These are phyloP conservation scores for Chymomyza amoena DNA, from an alignment of 2,888 invertebrate genomes.

Conservation along the genomic window DNA sequence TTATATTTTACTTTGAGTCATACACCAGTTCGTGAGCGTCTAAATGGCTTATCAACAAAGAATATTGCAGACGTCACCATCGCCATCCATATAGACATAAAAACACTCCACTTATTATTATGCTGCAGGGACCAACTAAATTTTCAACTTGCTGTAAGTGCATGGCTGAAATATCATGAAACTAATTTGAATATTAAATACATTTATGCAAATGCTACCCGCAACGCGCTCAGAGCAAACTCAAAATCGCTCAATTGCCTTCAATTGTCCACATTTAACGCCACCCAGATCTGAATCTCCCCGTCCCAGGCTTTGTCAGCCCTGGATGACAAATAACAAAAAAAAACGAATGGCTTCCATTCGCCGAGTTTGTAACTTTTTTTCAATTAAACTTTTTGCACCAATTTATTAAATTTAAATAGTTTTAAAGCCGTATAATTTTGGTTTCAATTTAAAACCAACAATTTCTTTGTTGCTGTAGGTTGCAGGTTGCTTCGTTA, in stretches of 20 bases:
- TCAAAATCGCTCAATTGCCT: conserved; percentile 62
- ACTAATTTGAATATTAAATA: conserved; percentile 71
- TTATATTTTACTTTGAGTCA: conserved; percentile 34
- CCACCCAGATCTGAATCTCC: not conserved
- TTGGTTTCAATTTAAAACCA: conserved; percentile 19
- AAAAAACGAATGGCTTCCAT: conserved; percentile 17
- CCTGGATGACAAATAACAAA: conserved; percentile 4
- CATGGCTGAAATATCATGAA: conserved; percentile 47
- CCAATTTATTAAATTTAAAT: conserved; percentile 62
- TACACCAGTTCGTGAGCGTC: conserved; percentile 47
- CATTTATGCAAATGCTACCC: conserved; percentile 63
- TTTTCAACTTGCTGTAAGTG: conserved; percentile 28
- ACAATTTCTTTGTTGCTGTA: conserved; percentile 46
- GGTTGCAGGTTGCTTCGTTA: conserved; percentile 13
- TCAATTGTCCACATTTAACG: conserved; percentile 63
- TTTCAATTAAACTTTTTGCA: conserved; percentile 68
- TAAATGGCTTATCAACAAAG: conserved; percentile 44
- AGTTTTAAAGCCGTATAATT: conserved; percentile 48
- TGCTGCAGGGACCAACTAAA: conserved; percentile 5
- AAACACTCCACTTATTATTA: conserved; percentile 9
- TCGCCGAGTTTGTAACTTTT: conserved; percentile 7
- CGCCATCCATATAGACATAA: not conserved
- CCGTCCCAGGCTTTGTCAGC: conserved; percentile 9
- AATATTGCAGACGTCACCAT: not conserved
- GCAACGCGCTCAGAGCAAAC: conserved; percentile 28